Percentiles rank a stretch among this genome's conserved stretches.
Conservation (phyloP, 1,140 invertebrate species). For the Galleria mellonella region DNA sequence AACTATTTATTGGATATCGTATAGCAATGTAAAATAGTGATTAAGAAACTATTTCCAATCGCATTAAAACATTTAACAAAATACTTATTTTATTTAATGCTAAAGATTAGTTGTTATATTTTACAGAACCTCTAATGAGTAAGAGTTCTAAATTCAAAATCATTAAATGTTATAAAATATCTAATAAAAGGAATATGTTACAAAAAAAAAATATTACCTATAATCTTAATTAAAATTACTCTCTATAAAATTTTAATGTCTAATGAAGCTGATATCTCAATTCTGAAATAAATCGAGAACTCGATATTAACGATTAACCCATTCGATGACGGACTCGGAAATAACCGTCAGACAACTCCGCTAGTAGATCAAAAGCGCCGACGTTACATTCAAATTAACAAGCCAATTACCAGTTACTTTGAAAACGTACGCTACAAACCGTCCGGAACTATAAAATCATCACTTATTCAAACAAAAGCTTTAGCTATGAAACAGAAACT, state of each 20-base stretch:
- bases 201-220: too few relatives aligned
- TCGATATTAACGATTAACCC: constrained; percentile 29
- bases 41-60: too few relatives aligned
- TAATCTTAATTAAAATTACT: too few relatives aligned
- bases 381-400: constrained; percentile 60
- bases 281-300: constrained; percentile 46
- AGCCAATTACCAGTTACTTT: constrained; percentile 61
- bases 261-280: constrained; percentile 53
- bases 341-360: constrained; percentile 45
- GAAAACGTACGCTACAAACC: constrained; percentile 39
- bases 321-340: constrained; percentile 42
- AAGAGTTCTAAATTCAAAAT: too few relatives aligned
- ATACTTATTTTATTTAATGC: too few relatives aligned
- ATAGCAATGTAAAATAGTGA: too few relatives aligned
- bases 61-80: too few relatives aligned
- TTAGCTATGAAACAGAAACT: too few relatives aligned
- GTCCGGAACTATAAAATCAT: constrained; percentile 44
- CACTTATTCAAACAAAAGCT: constrained; percentile 18
- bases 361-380: constrained; percentile 50
- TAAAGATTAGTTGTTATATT: not conserved
- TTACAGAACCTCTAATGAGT: too few relatives aligned
- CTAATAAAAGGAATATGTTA: too few relatives aligned
- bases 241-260: too few relatives aligned
- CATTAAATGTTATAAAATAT: too few relatives aligned
- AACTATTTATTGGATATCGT: not conserved